phyloP scores from a whole-genome alignment of 2,888 invertebrate species.

The Heliconius sara region DNA sequence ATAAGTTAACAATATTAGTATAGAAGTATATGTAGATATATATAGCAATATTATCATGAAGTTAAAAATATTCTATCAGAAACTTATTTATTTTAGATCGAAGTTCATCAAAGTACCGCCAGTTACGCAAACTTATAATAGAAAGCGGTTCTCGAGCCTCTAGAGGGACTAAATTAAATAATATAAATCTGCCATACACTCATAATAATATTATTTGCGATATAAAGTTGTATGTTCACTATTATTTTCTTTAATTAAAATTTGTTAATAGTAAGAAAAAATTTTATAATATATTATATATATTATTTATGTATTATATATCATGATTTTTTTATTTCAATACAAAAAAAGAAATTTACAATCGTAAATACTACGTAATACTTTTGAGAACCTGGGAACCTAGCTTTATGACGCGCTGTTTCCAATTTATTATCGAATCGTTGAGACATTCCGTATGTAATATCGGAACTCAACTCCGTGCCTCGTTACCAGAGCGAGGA shows the following conservation, averaged over 20 bases:
- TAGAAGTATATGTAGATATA: background rate
- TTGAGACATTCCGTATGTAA: too few relatives aligned
- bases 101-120: conserved; percentile 26
- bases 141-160: conserved; percentile 33
- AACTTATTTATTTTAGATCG: background rate
- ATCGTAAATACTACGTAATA: too few relatives aligned
- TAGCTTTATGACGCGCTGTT: too few relatives aligned
- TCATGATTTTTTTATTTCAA: too few relatives aligned
- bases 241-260: background rate
- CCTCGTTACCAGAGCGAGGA: too few relatives aligned
- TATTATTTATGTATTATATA: too few relatives aligned
- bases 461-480: too few relatives aligned
- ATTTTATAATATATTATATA: too few relatives aligned
- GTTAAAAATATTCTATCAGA: background rate
- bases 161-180: conserved; percentile 35
- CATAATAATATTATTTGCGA: conserved; percentile 35
- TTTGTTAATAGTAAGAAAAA: too few relatives aligned
- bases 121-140: conserved; percentile 38
- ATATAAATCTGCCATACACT: conserved; percentile 36
- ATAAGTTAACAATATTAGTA: background rate
- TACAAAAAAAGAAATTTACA: too few relatives aligned
- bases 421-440: too few relatives aligned
- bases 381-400: too few relatives aligned
- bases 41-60: background rate
- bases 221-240: conserved; percentile 23